Base-by-base conservation (phyloP, 2,113 vertebrate genomes). In the Polyodon spathula region DNA sequence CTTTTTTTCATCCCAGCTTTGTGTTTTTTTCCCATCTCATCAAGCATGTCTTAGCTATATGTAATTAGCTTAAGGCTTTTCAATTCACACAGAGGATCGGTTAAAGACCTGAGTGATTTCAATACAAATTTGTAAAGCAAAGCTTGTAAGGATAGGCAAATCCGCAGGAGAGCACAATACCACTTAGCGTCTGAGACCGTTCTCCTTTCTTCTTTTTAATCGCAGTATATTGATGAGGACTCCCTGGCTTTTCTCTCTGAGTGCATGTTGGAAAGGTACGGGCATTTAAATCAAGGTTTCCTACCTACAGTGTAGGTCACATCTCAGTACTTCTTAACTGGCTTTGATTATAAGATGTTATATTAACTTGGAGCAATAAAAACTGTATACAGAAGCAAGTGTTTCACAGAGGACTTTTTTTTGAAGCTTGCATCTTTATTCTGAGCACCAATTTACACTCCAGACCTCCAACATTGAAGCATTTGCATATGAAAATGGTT, bases 21-120 rank as follows among this genome's bases (percentile, higher is more conserved):
- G 40, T 87, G 79, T 83, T 90, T 27, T 27, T 80, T 89, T 79
- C 79, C 76, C 83, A 79, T 90, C 79, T 86, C 84, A 84, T 88
- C 86, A 83, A 84, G 84, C 82, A 79, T 85, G 78, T 80, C 83
- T 84, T 74, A 70, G 79, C 78, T 71, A 76, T 82, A 74, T 76
- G 81, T 89, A 91, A 88, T 90, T 88, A 92, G 82, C 85, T 88
- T 63, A 71, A 81, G 74, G 68, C 82, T 83, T 89, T 86, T 86
- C 79, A 85, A 67, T 50, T 57, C 66, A 70, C 73, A 43, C 6
- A 57, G 76, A 80, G 78, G 86, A 81, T 82, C 70, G 66, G 83
- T 84, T 80, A 84, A 87, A 86, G 76, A 86, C 73, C 81, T 76
- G 78, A 88, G 77, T 73, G 74, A 76, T 80, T 84, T 86, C 73